phyloP scores from a whole-genome alignment of 2,888 invertebrate genomes.

The Plagiodera versicolora region DNA sequence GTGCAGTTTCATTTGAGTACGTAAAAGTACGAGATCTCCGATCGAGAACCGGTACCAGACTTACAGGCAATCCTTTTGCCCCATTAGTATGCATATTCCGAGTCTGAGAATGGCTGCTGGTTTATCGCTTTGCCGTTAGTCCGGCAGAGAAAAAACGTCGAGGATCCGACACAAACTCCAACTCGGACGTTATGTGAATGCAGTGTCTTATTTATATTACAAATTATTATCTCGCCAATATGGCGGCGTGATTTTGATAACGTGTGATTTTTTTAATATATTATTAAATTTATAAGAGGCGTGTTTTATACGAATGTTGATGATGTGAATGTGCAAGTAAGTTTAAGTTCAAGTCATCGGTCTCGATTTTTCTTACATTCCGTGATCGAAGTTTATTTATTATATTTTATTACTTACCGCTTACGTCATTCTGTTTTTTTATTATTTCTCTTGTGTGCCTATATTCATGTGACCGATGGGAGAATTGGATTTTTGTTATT shows the following conservation, averaged over 20 bases:
- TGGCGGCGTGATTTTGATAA: constrained; percentile 55
- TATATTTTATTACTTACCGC: constrained; percentile 44
- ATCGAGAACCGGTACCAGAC: constrained; percentile 10
- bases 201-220: constrained; percentile 53
- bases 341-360: constrained; percentile 51
- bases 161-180: constrained; percentile 25
- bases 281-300: constrained; percentile 48
- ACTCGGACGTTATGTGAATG: constrained; percentile 50
- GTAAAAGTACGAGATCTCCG: not conserved
- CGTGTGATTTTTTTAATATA: constrained; percentile 55
- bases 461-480: constrained; percentile 48
- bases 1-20: not conserved
- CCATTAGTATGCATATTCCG: constrained; percentile 10
- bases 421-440: constrained; percentile 46
- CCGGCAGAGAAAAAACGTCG: constrained; percentile 11
- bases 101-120: constrained; percentile 5
- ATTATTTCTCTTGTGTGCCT: constrained; percentile 39
- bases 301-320: constrained; percentile 55
- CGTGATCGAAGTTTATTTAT: constrained; percentile 50
- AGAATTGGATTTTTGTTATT: constrained; percentile 55
- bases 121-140: not conserved
- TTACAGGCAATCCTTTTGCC: constrained; percentile 10
- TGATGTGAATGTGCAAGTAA: constrained; percentile 52
- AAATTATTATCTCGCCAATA: constrained; percentile 47
- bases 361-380: constrained; percentile 53